phyloP scores from a whole-genome alignment of 2,888 invertebrate species.

The Deilephila elpenor region DNA sequence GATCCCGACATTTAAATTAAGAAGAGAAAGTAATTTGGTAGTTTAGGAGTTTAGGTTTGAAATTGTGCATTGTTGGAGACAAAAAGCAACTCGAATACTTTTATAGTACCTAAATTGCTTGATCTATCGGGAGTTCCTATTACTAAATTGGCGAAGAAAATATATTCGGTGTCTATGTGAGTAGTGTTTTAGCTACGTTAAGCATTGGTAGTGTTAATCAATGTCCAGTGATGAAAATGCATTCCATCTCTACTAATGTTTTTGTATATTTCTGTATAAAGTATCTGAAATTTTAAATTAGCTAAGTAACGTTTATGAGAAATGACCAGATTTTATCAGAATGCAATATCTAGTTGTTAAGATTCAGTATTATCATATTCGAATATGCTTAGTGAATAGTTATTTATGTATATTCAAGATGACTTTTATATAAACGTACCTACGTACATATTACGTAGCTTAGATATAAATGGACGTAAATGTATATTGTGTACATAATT shows the following conservation, averaged over 20 bases:
- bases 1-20: slow-evolving; percentile 33
- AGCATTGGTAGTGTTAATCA: slow-evolving; percentile 18
- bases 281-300: slow-evolving; percentile 60
- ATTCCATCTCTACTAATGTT: slow-evolving; percentile 65
- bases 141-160: slow-evolving; percentile 34
- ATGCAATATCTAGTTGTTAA: slow-evolving; percentile 82
- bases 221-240: slow-evolving; percentile 42
- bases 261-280: slow-evolving; percentile 78
- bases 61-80: slow-evolving; percentile 46
- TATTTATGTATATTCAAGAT: slow-evolving; percentile 79
- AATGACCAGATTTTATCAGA: slow-evolving; percentile 83
- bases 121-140: slow-evolving; percentile 80
- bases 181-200: slow-evolving; percentile 18
- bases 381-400: slow-evolving; percentile 73
- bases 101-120: slow-evolving; percentile 43
- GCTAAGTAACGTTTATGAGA: slow-evolving; percentile 71
- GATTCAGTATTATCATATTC: slow-evolving; percentile 81
- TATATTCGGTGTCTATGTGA: slow-evolving; percentile 25
- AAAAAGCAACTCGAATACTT: slow-evolving; percentile 72
- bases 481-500: slow-evolving; percentile 74
- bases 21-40: slow-evolving; percentile 29
- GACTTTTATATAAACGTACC: slow-evolving; percentile 66
- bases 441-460: slow-evolving; percentile 47
- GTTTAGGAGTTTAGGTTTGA: slow-evolving; percentile 28
- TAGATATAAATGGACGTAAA: slow-evolving; percentile 47